These are phyloP conservation scores for Motacilla alba DNA, from an alignment of 2,113 vertebrate genomes.

Conservation along the genomic window DNA sequence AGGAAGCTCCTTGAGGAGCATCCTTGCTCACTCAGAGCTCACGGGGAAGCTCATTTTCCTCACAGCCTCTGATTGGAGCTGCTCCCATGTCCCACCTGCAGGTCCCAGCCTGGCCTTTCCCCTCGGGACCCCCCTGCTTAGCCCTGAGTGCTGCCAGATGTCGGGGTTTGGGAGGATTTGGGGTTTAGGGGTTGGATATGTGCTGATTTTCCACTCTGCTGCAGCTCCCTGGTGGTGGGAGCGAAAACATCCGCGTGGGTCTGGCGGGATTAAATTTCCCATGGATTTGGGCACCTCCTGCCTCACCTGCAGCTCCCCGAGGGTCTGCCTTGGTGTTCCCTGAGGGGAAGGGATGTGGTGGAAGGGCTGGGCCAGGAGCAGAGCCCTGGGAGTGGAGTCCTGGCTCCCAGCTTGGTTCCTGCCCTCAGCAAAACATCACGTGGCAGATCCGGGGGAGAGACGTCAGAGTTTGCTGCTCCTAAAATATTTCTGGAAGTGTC, in stretches of 20 bases:
- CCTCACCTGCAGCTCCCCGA: not conserved
- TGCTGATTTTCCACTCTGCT: not conserved
- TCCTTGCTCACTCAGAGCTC: fast-evolving
- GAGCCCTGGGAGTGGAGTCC: not conserved
- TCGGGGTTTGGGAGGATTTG: not conserved
- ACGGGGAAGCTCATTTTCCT: not conserved
- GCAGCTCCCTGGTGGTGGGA: not conserved
- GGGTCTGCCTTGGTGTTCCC: not conserved
- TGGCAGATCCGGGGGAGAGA: not conserved
- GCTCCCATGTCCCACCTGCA: not conserved
- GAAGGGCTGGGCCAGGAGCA: not conserved
- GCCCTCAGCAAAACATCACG: not conserved
- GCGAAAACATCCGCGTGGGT: fast-evolving
- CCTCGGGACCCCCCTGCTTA: not conserved
- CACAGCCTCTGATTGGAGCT: fast-evolving
- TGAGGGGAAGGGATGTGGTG: fast-evolving
- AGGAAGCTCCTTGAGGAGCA: not conserved
- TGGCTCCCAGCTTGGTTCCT: not conserved
- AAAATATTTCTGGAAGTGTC: not conserved
- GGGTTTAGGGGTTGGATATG: not conserved
- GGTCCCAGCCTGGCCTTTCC: not conserved
- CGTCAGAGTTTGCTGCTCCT: not conserved
- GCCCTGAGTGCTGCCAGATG: not conserved
- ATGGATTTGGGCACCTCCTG: not conserved
- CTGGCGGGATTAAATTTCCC: not conserved